phyloP scores from a whole-genome alignment of 2,888 invertebrate genomes.

The Malacosoma neustria region DNA sequence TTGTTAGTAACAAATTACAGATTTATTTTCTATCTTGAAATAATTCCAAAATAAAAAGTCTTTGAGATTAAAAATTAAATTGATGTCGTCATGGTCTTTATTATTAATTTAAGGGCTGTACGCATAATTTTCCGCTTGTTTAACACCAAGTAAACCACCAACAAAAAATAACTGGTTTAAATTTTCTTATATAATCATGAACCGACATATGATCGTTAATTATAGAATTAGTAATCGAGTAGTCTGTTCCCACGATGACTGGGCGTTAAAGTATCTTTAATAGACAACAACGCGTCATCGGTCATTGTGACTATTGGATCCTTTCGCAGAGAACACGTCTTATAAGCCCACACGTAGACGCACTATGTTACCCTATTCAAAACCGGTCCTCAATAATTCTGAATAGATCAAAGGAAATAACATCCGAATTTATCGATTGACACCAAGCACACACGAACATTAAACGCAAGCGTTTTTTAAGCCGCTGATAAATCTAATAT shows the following conservation, averaged over 20 bases:
- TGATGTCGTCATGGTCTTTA: no score
- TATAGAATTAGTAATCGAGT: constrained; percentile 12
- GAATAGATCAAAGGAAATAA: constrained; percentile 11
- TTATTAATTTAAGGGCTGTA: not conserved
- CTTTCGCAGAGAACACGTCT: constrained; percentile 5
- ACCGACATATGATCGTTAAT: constrained; percentile 7
- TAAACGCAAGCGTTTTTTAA: no score
- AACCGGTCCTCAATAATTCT: constrained; percentile 12
- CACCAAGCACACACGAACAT: no score
- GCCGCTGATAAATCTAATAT: no score
- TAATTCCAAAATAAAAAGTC: no score
- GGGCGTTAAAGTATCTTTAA: constrained; percentile 17
- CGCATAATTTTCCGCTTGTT: not conserved
- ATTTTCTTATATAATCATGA: not conserved
- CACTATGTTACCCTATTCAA: constrained; percentile 5
- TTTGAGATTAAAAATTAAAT: no score
- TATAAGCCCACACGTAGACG: constrained; percentile 11
- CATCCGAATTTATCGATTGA: not conserved
- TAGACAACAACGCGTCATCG: constrained; percentile 20
- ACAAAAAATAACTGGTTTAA: not conserved
- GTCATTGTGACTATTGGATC: constrained; percentile 16
- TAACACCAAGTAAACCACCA: not conserved
- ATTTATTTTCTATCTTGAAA: no score
- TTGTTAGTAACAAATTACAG: no score
- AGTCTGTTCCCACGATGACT: constrained; percentile 29